Evolutionary conservation across 53 echinoderm and acorn worm genomes (phyloP), one percentile per base, ranked within the genome.

Genomic region (Zoroaster sp.): DNA sequence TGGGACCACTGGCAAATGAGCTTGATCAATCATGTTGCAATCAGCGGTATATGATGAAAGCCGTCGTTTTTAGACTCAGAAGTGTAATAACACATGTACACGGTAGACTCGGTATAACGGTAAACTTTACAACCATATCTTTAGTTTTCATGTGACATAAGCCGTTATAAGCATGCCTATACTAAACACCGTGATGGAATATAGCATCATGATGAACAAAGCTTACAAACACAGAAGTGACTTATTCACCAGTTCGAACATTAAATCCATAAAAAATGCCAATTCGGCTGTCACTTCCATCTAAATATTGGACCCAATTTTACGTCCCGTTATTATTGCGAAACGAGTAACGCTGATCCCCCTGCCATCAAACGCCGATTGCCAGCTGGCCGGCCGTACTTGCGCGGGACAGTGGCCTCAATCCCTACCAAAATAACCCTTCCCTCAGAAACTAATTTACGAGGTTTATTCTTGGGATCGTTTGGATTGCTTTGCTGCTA

Each of bases 371-470:
- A 47, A 76, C 33, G 76, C 40, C 37, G 11, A 18, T 4, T 7
- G 37, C 2, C 72, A 13, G 40, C 33, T 9, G 20, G 20, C 37
- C 42, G 40, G 28, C 73, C 73, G 42, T 2, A 40, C 35, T 42
- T 25, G 7, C 73, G 13, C 8, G 78, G 28, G 33, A 15, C 39
- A 39, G 14, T 78, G 78, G 78, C 78, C 78, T 37, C 36, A 34
- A 78, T 36, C 53, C 78, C n/a, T n/a, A 34, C 39, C 4, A 34
- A 10, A 5, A n/a, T 12, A 55, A 78, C 40, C 55, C 79, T 30
- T 40, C 65, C 79, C 40, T 59, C 79, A 20, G 38, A 59, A 59
- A 14, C n/a, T 82, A 82, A 82, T 82, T 82, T 82, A 82, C 82
- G 82, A 67, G 44, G 43, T 41, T 32, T 44, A 31, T 33, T 66